Base-by-base conservation (phyloP, 2,888 invertebrate genomes). In the Agrotis ipsilon region DNA sequence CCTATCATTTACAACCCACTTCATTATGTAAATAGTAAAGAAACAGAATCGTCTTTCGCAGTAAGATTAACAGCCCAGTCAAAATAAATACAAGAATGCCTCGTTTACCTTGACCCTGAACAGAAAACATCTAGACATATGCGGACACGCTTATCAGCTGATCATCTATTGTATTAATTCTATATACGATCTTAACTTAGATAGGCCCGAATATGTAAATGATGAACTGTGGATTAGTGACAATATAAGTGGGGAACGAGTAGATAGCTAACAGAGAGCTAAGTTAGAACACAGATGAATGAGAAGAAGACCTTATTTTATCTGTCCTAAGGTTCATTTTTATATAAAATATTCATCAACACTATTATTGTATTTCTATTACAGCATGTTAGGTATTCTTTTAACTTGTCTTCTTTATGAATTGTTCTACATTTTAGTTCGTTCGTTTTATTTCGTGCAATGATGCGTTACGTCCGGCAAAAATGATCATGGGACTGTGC, bases 71-170 rank as follows among this genome's bases (percentile, higher is more conserved):
- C 39, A 39, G 45, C 46, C 13, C 55, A 51, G 45, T 70, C 59
- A 68, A 67, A 75, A 75, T 32, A 75, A 24, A 52, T 27, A 7
- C 14, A 46, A 39, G 2, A 27, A 21, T 19, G 6, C 1, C 59
- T 19, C 9, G 49, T 16, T 69, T 1, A 52, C 58, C 74, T 74
- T 62, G 78, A 58, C 78, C 71, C 27, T 58, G 68, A 58, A 24
- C 67, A 0, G 19, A 7, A n/a, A 21, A 62, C 43, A 27, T 18
- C 18, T 52, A 32, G 48, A 58, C 51, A 27, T 52, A 57, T 49
- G 55, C 77, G 59, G 54, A 48, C 45, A 5, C 4, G 19, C 49
- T 78, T 72, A 75, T 75, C 79, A 61, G 60, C 45, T 64, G 51
- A 46, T 45, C 39, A 61, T 61, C 48, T 48, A 51, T 52, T 49